Evolutionary conservation across 2,113 vertebrate genomes (phyloP).

Genomic region (Thalassoma bifasciatum): DNA sequence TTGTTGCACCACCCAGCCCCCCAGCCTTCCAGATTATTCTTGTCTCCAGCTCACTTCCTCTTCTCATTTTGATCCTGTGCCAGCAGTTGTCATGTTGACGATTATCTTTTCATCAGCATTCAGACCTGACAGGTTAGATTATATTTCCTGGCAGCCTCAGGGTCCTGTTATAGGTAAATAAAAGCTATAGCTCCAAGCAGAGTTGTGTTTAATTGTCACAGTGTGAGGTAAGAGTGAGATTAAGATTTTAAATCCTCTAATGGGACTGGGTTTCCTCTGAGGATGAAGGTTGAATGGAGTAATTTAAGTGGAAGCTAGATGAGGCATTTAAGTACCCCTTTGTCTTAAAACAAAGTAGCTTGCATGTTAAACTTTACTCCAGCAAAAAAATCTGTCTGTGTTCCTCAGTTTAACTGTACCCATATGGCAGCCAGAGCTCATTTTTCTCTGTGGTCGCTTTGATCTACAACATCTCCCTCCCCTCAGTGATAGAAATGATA

Average conservation of each 20-base stretch:
- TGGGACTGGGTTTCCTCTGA: background rate
- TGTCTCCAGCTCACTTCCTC: conserved; percentile 34
- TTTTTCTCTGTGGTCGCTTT: conserved; percentile 34
- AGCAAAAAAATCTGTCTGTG: conserved; percentile 8
- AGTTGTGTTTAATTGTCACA: conserved; percentile 13
- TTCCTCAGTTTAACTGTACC: conserved; percentile 10
- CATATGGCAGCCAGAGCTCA: conserved; percentile 34
- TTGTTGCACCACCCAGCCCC: conserved; percentile 22
- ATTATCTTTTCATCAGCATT: conserved; percentile 31
- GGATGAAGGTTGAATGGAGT: background rate
- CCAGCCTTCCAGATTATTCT: conserved; percentile 33
- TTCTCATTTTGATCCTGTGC: background rate
- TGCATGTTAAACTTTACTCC: conserved; percentile 6
- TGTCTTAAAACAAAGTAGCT: conserved; percentile 21
- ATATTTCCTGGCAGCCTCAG: conserved; percentile 1
- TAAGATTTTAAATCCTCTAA: conserved; percentile 4
- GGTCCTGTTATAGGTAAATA: conserved; percentile 4
- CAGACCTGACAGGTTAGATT: conserved; percentile 30
- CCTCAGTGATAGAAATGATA: background rate
- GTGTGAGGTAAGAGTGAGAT: background rate
- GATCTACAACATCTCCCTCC: conserved; percentile 10
- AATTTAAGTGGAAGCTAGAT: background rate
- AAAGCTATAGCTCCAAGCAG: background rate
- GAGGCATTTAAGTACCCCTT: background rate
- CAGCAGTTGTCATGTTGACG: conserved; percentile 27